Percentiles rank a stretch among this genome's conserved stretches.
Evolutionary conservation across 2,888 invertebrate genomes (phyloP).

Genomic region (Timema podura): DNA sequence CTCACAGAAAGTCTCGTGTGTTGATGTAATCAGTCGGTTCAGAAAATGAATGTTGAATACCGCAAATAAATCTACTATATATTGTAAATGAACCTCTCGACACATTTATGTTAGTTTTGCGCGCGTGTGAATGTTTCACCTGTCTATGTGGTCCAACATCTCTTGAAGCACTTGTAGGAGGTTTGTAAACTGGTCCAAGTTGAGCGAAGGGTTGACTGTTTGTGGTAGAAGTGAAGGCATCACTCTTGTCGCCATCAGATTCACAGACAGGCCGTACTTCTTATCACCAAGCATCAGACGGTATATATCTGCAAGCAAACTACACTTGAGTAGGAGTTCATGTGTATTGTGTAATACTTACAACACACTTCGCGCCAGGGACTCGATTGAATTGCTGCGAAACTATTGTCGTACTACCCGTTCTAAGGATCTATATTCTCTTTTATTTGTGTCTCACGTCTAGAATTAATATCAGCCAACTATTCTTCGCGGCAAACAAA

Average conservation of each 20-base stretch:
- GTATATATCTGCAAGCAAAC: constrained; percentile 73
- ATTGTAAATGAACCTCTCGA: too few species aligned
- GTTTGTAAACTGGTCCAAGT: constrained; percentile 74
- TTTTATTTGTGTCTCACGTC: too few species aligned
- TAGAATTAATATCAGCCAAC: too few species aligned
- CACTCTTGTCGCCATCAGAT: constrained; percentile 88
- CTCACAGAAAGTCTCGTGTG: too few species aligned
- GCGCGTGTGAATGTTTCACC: constrained; percentile 39
- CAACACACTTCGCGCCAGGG: neutral
- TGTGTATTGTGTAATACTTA: too few species aligned
- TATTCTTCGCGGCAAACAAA: too few species aligned
- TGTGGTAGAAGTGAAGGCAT: constrained; percentile 91
- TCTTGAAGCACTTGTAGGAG: constrained; percentile 82
- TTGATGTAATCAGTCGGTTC: too few species aligned
- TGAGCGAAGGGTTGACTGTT: constrained; percentile 82
- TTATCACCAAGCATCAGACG: constrained; percentile 85
- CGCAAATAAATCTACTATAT: too few species aligned
- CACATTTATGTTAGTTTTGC: too few species aligned
- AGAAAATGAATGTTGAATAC: too few species aligned
- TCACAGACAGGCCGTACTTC: constrained; percentile 84
- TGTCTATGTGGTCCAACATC: constrained; percentile 85
- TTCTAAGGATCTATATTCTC: too few species aligned
- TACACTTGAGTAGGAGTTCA: too few species aligned
- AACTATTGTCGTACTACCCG: neutral
- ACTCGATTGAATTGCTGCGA: neutral